A percentile compares a stretch with the other conserved stretches of the same genome.
These are phyloP conservation scores for Sclerurus mexicanus DNA, from an alignment of 2,113 vertebrate genomes.

Conservation along the genomic window DNA sequence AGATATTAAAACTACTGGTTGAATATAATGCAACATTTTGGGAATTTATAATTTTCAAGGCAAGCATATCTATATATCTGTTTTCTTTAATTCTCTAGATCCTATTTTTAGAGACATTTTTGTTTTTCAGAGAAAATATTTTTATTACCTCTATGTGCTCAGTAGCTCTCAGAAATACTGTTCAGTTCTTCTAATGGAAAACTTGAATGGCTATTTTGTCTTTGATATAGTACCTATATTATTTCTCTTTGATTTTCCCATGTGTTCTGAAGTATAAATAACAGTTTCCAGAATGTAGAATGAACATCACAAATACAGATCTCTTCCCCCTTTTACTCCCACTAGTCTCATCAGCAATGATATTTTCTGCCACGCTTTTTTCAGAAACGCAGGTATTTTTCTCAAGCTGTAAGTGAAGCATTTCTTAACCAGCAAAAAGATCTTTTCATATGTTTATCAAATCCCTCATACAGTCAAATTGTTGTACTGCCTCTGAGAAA, in stretches of 20 bases:
- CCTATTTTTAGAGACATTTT: neutral
- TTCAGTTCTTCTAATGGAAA: neutral
- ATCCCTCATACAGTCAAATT: neutral
- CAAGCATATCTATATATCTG: neutral
- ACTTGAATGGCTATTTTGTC: neutral
- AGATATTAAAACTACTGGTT: neutral
- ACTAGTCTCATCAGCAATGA: neutral
- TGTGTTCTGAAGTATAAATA: neutral
- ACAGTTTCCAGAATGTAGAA: neutral
- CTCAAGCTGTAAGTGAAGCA: neutral
- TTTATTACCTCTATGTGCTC: neutral
- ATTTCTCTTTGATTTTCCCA: neutral
- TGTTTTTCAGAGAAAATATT: neutral
- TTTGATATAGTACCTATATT: neutral
- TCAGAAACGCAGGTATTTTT: neutral
- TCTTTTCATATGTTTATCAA: neutral
- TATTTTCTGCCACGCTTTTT: neutral
- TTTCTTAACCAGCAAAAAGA: neutral
- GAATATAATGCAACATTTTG: neutral
- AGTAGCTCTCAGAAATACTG: neutral
- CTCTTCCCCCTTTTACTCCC: neutral
- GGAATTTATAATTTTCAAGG: neutral
- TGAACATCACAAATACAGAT: neutral
- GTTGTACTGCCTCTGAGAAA: neutral
- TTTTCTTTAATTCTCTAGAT: neutral